Percentiles rank a stretch among this genome's conserved stretches.
These are phyloP conservation scores for Chiroxiphia lanceolata DNA, from an alignment of 2,797 vertebrate genomes.

Conservation along the genomic window DNA sequence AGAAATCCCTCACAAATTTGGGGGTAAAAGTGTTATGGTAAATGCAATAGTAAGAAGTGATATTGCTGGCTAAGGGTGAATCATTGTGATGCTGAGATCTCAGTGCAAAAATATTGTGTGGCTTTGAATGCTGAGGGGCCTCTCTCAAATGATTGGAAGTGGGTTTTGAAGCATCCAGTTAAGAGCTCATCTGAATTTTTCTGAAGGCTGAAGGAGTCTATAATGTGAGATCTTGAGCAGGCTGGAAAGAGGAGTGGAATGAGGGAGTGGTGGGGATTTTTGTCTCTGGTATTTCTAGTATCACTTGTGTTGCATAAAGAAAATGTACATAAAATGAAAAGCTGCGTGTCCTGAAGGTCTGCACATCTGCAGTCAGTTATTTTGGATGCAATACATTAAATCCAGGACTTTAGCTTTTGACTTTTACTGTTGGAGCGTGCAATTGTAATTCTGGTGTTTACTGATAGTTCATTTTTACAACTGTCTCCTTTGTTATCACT, in stretches of 20 bases:
- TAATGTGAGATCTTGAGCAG: neutral
- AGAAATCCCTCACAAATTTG: neutral
- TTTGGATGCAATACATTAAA: neutral
- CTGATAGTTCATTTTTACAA: neutral
- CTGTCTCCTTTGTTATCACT: neutral
- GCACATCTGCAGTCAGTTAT: neutral
- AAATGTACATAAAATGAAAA: neutral
- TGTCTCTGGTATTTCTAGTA: neutral
- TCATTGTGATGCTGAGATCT: neutral
- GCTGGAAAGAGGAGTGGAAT: neutral
- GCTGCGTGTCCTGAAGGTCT: rapidly evolving
- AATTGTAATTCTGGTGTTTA: neutral
- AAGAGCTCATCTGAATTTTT: neutral
- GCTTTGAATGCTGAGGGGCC: neutral
- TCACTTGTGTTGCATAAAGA: neutral
- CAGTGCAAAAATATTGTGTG: neutral
- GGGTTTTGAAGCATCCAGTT: neutral
- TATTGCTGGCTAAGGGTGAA: neutral
- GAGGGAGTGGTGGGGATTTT: neutral
- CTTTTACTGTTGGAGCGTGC: neutral
- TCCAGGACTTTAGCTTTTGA: neutral
- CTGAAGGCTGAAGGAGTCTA: neutral
- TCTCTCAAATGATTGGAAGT: neutral
- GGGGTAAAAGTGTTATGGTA: neutral
- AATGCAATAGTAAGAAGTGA: neutral